Evolutionary conservation across 2,797 vertebrate species (phyloP), one percentile per base, ranked within the genome.

Genomic region (Hoplostethus atlanticus): DNA sequence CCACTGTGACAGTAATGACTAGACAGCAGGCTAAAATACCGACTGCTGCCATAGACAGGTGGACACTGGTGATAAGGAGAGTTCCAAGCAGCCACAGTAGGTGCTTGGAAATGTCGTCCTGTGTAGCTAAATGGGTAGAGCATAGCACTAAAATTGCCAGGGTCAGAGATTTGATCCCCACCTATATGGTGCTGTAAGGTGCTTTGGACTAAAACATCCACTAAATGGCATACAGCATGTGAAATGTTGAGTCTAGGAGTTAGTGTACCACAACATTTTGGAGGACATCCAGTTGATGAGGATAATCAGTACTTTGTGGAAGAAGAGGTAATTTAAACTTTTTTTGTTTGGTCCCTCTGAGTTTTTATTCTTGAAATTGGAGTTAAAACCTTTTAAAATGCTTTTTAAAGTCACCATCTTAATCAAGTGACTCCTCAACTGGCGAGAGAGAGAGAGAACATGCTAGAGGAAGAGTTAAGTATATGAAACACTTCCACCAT

Each of bases 1-100:
- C 77, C 51, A 55, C 86, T 82, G 84, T 71, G 84, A 74, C 75
- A 64, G 71, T 79, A 85, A 88, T 87, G 83, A 87, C 63, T 34
- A 81, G 76, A 85, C 81, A 84, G 77, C 78, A 36, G 73, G 79
- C 28, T 74, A 36, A 73, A 80, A 78, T 68, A 75, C 73, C 10
- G 72, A 83, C 77, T 12, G 5, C 58, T 7, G 64, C 74, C 64
- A 75, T 68, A 79, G 78, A 85, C 84, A 85, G 83, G 79, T 84
- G 85, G 78, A 89, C 87, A 61, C 54, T 34, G 76, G 73, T 50
- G 86, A 88, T 85, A 84, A 87, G 85, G 52, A 87, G 75, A 81
- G 80, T 84, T 80, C 80, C 68, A 76, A 72, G 78, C 81, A 85
- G 63, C 64, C 69, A 44, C 76, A 77, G 77, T 28, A 54, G 67